Percentiles rank a stretch among this genome's conserved stretches.
Evolutionary conservation across 2,797 vertebrate species (phyloP).

Genomic region (Garrulus glandarius): DNA sequence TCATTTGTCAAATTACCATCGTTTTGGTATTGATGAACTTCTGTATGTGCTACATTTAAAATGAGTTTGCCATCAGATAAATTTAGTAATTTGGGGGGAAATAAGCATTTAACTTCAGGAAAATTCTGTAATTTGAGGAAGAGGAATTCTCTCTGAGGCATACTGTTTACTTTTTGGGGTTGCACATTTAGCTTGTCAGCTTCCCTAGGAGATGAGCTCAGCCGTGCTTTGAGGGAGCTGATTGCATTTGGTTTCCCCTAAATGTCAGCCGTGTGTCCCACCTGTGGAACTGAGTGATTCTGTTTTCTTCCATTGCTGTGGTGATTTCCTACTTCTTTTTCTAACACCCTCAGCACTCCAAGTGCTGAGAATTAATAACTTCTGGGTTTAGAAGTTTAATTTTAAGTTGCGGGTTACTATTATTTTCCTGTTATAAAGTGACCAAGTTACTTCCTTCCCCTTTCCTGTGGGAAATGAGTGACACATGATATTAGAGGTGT

Average conservation of each 20-base stretch:
- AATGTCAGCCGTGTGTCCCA: background rate
- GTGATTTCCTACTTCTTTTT: background rate
- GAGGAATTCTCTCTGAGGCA: background rate
- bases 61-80: background rate
- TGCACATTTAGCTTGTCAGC: background rate
- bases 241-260: background rate
- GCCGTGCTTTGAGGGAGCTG: background rate
- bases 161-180: background rate
- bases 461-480: background rate
- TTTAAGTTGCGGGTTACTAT: background rate
- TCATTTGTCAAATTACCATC: background rate
- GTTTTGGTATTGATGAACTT: background rate
- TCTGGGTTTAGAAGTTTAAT: background rate
- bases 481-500: fast-evolving
- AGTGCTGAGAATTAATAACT: background rate
- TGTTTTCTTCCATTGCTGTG: background rate
- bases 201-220: background rate
- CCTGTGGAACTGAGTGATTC: background rate
- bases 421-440: background rate
- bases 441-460: background rate
- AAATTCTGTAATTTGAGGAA: background rate
- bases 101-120: background rate
- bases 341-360: background rate
- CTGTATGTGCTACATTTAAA: background rate
- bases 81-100: background rate